phyloP scores from a whole-genome alignment of 2,888 invertebrate species.

The Frankliniella fusca region DNA sequence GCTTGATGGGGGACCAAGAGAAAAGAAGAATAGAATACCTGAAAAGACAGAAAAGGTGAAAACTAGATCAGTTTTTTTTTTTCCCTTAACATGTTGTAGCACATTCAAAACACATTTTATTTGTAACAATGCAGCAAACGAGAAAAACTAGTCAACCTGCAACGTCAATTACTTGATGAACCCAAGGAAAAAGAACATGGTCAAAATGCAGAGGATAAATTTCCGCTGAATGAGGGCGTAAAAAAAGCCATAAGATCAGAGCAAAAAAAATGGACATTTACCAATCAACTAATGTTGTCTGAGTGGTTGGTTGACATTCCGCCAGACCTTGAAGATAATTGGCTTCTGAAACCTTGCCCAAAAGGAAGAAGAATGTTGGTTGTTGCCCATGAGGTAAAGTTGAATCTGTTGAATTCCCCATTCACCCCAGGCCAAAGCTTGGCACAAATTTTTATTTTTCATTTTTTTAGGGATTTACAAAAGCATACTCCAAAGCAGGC shows the following conservation, averaged over 20 bases:
- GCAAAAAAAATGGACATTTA: slow-evolving; percentile 40
- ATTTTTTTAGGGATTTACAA: slow-evolving; percentile 62
- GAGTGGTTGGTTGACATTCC: slow-evolving; percentile 93
- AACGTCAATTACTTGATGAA: slow-evolving; percentile 51
- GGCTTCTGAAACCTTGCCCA: slow-evolving; percentile 76
- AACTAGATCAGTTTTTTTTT: slow-evolving; percentile 31
- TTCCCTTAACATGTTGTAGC: not conserved
- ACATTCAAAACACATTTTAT: not conserved
- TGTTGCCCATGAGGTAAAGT: slow-evolving; percentile 62
- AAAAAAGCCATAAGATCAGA: not conserved
- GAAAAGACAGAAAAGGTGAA: slow-evolving; percentile 57
- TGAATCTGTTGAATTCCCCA: slow-evolving; percentile 28
- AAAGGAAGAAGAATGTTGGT: slow-evolving; percentile 77
- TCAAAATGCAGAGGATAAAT: too few species aligned
- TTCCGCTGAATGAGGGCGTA: too few species aligned
- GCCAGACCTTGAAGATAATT: slow-evolving; percentile 63
- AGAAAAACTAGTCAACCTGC: slow-evolving; percentile 50
- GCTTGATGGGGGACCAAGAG: slow-evolving; percentile 46
- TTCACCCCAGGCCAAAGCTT: not conserved
- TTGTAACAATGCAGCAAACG: slow-evolving; percentile 49
- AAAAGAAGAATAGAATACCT: slow-evolving; percentile 55
- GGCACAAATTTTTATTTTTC: not conserved
- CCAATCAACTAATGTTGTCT: slow-evolving; percentile 73
- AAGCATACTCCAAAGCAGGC: slow-evolving; percentile 64
- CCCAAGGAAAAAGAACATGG: slow-evolving; percentile 38